Evolutionary conservation across 2,888 invertebrate genomes (phyloP), one percentile per base, ranked within the genome.

Genomic region (Trichopoda pennipes): DNA sequence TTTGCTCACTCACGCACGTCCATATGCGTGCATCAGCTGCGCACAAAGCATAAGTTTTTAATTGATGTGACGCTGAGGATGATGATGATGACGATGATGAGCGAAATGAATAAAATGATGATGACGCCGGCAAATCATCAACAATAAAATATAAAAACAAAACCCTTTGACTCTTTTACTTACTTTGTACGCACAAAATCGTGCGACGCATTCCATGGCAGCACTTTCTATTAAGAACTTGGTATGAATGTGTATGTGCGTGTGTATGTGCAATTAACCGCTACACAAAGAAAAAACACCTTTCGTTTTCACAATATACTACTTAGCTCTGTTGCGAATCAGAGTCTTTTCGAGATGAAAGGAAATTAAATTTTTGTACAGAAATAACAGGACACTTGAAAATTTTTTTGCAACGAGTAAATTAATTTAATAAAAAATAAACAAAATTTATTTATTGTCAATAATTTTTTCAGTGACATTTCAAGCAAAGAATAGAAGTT

Each of bases 1-100:
- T 55, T 68, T 47, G 58, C 55, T 49, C 60, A 82, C 75, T 66
- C 60, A 79, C 74, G 74, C 79, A 72, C 60, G 58, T 42, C 10
- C 38, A 42, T 74, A 69, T 82, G 79, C 82, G 82, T 82, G 82
- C 79, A 70, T 82, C 82, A 82, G 82, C 82, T 82, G 82, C 79
- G 64, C 70, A 56, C 72, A 61, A 74, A 72, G 70, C 53, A 75
- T 79, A 55, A 66, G 21, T 69, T 75, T 75, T 70, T 70, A 81
- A 81, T 79, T 79, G 73, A 79, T 79, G 19, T 73, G 73, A 79
- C 79, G 73, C 66, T 66, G 70, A 70, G 47, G 8, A 70, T 64
- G 61, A 63, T 32, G 61, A 74, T 6, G 63, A 28, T 42, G n/a
- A n/a, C n/a, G n/a, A n/a, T n/a, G n/a, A n/a, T n/a, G n/a, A n/a